Conservation (phyloP, 2,888 invertebrate genomes). For the Philereme vetulata region DNA sequence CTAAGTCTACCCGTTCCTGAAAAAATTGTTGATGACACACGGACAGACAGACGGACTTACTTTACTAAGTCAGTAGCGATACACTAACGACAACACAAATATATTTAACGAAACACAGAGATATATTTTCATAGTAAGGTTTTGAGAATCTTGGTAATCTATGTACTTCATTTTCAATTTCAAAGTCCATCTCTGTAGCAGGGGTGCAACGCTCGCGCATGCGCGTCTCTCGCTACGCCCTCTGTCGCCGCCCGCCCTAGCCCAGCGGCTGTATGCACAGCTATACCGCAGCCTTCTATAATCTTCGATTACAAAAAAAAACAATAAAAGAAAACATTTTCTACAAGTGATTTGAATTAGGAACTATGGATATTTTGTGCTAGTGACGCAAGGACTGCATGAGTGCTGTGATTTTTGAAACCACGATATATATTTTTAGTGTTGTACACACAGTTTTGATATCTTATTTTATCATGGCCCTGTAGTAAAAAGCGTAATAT, state of each 20-base stretch:
- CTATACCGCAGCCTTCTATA: constrained; percentile 35
- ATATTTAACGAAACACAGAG: too few relatives aligned
- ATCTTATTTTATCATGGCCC: constrained; percentile 36
- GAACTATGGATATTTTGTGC: constrained; percentile 38
- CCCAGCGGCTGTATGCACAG: constrained; percentile 60
- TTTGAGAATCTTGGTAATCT: not conserved
- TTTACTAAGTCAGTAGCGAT: too few relatives aligned
- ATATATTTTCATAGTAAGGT: constrained; percentile 1
- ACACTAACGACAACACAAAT: too few relatives aligned
- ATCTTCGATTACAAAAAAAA: constrained; percentile 41
- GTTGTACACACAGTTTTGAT: constrained; percentile 28
- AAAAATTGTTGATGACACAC: too few relatives aligned
- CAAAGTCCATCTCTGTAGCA: constrained; percentile 51
- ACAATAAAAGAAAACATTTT: constrained; percentile 29
- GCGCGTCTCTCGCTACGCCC: constrained; percentile 59
- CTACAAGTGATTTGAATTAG: constrained; percentile 29
- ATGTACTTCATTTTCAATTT: too few relatives aligned
- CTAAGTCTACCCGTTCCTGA: too few relatives aligned
- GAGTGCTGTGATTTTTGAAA: constrained; percentile 54
- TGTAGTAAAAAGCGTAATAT: constrained; percentile 15
- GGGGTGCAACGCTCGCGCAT: constrained; percentile 70
- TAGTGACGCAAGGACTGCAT: constrained; percentile 49
- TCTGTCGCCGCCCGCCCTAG: constrained; percentile 58
- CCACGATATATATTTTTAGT: constrained; percentile 32
- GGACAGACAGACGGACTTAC: too few relatives aligned